Base-by-base conservation (phyloP, 2,888 invertebrate species). In the Heliothis peltigera region DNA sequence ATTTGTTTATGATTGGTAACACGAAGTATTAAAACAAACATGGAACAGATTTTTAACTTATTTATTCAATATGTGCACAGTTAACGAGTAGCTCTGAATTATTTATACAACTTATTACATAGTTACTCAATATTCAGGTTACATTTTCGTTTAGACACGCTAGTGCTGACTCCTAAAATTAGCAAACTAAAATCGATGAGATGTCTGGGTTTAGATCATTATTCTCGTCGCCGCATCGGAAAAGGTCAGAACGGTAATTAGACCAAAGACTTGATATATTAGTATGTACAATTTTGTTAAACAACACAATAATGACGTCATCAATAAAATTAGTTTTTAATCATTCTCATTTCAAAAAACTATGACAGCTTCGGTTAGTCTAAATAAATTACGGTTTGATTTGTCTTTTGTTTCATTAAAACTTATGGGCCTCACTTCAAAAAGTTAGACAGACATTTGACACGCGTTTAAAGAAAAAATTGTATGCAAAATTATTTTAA, bases 41-140 rank as follows among this genome's bases (percentile, higher is more conserved):
- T 75, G 67, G 66, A 66, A 73, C 64, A 67, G 68, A 75, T 70
- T 81, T 85, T 87, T 81, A 86, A 85, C 86, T 89, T 90, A 91
- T 92, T 92, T 91, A 91, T 89, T 92, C 79, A 89, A 89, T 90
- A 87, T 92, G 94, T 95, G 95, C 95, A 95, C 94, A 93, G 85
- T 93, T 95, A 95, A 95, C 95, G 84, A 95, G 95, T 95, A 94
- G 92, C 92, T 86, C 86, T 86, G 88, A 89, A 88, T 87, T 85
- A 87, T 90, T 88, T 92, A 85, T 89, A 93, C 91, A 93, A 72
- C 86, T 91, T 89, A 90, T 75, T 15, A 54, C 25, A 58, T 79
- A 77, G 56, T 68, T 80, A 78, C 77, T 75, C 65, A 75, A 82
- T 65, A 80, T 81, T 78, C 80, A 79, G 81, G 76, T 84, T 85